Evolutionary conservation across 53 echinoderm and acorn worm genomes (phyloP).

Genomic region (Paracentrotus lividus): DNA sequence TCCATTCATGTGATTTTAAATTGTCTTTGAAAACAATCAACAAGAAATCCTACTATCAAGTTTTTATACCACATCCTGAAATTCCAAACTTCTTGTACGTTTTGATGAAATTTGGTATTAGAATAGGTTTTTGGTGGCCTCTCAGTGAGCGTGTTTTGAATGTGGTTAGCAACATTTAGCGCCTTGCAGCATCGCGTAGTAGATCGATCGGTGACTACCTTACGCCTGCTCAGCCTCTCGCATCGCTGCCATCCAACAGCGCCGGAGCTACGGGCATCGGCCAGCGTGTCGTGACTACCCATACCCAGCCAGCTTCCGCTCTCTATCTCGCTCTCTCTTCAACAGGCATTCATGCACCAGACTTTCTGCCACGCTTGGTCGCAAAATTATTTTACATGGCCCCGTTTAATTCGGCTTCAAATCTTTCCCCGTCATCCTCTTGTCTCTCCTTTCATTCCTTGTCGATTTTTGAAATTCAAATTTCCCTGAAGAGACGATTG

Average conservation of each 20-base stretch:
- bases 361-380: slow-evolving; percentile 17
- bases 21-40: too few relatives aligned
- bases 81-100: too few relatives aligned
- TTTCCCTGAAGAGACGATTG: not conserved
- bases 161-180: slow-evolving; percentile 65
- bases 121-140: slow-evolving; percentile 30
- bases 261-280: slow-evolving; percentile 62
- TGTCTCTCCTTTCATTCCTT: slow-evolving; percentile 3
- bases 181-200: slow-evolving; percentile 34
- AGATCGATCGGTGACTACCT: slow-evolving; percentile 51
- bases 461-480: slow-evolving; percentile 19
- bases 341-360: slow-evolving; percentile 14
- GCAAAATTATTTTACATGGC: slow-evolving; percentile 62
- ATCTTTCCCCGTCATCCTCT: not conserved
- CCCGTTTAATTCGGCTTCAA: not conserved
- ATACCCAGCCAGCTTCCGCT: slow-evolving; percentile 44
- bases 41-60: too few relatives aligned
- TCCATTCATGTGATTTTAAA: too few relatives aligned
- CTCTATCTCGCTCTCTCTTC: slow-evolving; percentile 21
- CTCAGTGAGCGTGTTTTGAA: slow-evolving; percentile 50
- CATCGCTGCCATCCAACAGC: slow-evolving; percentile 53
- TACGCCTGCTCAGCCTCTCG: slow-evolving; percentile 37
- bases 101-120: slow-evolving; percentile 14
- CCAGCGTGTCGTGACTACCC: slow-evolving; percentile 54
- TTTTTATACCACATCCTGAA: too few relatives aligned